Base-by-base conservation (phyloP, 1,140 invertebrate genomes). In the Scaptomyza graminum region DNA sequence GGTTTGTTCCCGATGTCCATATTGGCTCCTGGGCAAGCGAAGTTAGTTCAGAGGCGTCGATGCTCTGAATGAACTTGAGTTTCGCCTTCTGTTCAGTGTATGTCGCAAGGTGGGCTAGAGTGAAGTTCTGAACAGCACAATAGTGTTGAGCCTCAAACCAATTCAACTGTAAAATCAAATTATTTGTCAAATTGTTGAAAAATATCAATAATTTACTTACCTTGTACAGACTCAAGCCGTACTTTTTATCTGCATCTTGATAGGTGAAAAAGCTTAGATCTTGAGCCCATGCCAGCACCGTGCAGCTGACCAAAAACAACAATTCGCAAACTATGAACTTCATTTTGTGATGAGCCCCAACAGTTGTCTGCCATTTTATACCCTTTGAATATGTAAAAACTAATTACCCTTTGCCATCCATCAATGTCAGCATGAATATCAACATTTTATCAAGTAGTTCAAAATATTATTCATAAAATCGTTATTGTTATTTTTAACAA, bases 141-240 rank as follows among this genome's bases (percentile, higher is more conserved):
- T 34, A 28, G 1, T 54, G 49, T n/a, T 68, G 39, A 16, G 65
- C 65, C 18, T 60, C 39, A 39, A 18, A 54, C 65, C 65, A 68
- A 13, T 5, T 54, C 16, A 60, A 31, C 65, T 68, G 22, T 18
- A 12, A 12, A 41, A 31, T 39, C 3, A 0, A 37, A 37, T 9
- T 9, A 39, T 39, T 18, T 18, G 9, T 16, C 34, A 37, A 22
- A 34, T n/a, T 46, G 5, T 15, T 59, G 25, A 25, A 5, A 5
- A n/a, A 22, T 3, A 13, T 41, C 7, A 51, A 11, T 0, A n/a
- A 28, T 52, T 5, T 11, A 3, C 12, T 34, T 61, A 68, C 65
- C 41, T 60, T 43, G 1, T 16, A 7, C 13, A 50, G 3, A 4
- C 39, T 47, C 1, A 54, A 1, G 8, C 28, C 56, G 25, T 47